Evolutionary conservation across 2,888 invertebrate genomes (phyloP).

Genomic region (Amphiduros pacificus): DNA sequence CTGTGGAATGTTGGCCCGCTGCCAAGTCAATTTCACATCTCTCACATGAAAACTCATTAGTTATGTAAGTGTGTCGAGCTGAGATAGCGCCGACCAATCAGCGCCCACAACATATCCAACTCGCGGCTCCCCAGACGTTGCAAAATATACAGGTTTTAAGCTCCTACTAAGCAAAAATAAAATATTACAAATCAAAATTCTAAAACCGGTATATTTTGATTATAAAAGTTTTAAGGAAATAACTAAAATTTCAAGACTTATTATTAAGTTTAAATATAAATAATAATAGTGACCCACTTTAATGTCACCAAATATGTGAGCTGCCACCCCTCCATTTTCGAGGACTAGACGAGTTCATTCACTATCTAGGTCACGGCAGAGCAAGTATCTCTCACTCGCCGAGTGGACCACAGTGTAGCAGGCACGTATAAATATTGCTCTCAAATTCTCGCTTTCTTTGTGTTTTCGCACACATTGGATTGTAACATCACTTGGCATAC

Average conservation of each 20-base stretch:
- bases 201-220: too few species aligned
- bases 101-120: neutral
- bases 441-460: conserved; percentile 3
- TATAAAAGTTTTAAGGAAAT: too few species aligned
- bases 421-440: conserved; percentile 12
- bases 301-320: neutral
- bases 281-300: conserved; percentile 13
- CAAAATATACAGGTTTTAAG: conserved; percentile 10
- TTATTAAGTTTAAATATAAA: too few species aligned
- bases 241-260: too few species aligned
- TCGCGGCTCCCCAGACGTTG: conserved; percentile 2
- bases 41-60: conserved; percentile 1
- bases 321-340: conserved; percentile 3
- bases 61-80: conserved; percentile 9
- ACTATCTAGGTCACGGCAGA: conserved; percentile 4
- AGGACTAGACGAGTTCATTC: neutral
- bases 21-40: conserved; percentile 12
- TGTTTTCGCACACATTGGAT: too few species aligned
- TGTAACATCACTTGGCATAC: too few species aligned
- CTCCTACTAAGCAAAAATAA: too few species aligned
- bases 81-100: conserved; percentile 10
- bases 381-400: conserved; percentile 8
- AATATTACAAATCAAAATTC: too few species aligned
- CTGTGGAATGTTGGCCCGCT: conserved; percentile 12
- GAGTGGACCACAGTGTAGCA: conserved; percentile 9